Evolutionary conservation across 1,140 invertebrate genomes (phyloP).

Genomic region (Pseudobourletiella spinata): DNA sequence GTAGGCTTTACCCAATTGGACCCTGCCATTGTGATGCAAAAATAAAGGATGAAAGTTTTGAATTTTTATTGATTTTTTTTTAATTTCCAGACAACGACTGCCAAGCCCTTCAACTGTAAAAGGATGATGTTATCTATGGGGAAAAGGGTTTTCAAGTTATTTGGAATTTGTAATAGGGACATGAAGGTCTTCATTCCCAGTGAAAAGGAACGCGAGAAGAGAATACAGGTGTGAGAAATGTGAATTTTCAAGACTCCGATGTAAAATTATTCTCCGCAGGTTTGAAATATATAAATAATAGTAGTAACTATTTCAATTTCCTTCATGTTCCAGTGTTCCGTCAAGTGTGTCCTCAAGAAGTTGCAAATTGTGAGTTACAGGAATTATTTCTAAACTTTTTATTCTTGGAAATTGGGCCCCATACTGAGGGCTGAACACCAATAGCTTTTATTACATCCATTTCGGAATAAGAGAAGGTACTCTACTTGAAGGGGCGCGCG

Average conservation of each 20-base stretch:
- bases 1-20: too few relatives aligned
- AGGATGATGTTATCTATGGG: background rate
- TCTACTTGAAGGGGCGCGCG: too few relatives aligned
- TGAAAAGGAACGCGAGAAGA: conserved; percentile 1
- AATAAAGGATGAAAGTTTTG: background rate
- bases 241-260: too few relatives aligned
- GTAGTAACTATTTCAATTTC: too few relatives aligned
- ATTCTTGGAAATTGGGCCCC: too few relatives aligned
- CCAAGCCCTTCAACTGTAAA: conserved; percentile 4
- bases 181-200: conserved; percentile 8
- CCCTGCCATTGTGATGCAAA: background rate
- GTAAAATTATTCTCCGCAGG: too few relatives aligned
- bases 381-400: too few relatives aligned
- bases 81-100: background rate
- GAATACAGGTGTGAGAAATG: background rate
- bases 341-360: conserved; percentile 5
- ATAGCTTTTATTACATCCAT: too few relatives aligned
- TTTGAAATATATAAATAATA: too few relatives aligned
- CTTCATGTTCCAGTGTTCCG: conserved; percentile 1
- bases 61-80: background rate
- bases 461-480: too few relatives aligned
- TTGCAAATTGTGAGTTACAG: background rate
- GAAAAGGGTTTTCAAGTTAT: conserved; percentile 3
- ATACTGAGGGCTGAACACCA: too few relatives aligned
- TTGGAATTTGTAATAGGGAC: conserved; percentile 2